Base-by-base conservation (phyloP, 2,113 vertebrate species). In the Brachionichthys hirsutus region DNA sequence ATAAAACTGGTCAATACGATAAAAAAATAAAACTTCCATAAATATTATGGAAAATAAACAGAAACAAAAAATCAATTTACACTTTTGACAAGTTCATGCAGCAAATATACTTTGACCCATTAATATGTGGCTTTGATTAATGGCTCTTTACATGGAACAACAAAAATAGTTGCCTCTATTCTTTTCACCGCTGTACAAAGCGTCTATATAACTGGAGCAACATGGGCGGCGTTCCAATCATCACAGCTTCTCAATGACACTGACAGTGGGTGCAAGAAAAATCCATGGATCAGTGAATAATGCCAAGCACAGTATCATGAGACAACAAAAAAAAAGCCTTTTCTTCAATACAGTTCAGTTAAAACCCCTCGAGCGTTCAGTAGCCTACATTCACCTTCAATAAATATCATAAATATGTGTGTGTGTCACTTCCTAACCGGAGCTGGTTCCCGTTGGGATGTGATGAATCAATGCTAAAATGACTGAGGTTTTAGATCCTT, bases 361-460 rank as follows among this genome's bases (percentile, higher is more conserved):
- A 54, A 67, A 73, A 74, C 12, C 57, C 63, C 67, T 76, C 72
- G 59, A 59, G 72, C 78, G 73, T 82, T 91, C 91, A 91, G 91
- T 90, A 92, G 90, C 89, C 88, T 91, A 92, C 90, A 91, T 92
- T 92, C 90, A 91, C 85, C 89, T 90, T 90, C 87, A 92, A 92
- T 92, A 92, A 92, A 92, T 92, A 92, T 84, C 84, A 92, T 91
- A 92, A 92, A 92, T 92, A 92, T 73, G 78, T 78, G 77, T 78
- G 77, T 71, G 62, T 75, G 70, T 80, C 80, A 81, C 46, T 73
- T 77, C 76, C 68, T 67, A 70, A 64, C 73, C 73, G 62, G 66
- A 79, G 77, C 83, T 70, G 68, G 57, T 45, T 75, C 73, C 73
- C 70, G 68, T 66, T 2, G 68, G 75, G 73, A 76, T 42, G 73